Conservation (phyloP, 1,140 invertebrate genomes). For the Drosophila suzukii region DNA sequence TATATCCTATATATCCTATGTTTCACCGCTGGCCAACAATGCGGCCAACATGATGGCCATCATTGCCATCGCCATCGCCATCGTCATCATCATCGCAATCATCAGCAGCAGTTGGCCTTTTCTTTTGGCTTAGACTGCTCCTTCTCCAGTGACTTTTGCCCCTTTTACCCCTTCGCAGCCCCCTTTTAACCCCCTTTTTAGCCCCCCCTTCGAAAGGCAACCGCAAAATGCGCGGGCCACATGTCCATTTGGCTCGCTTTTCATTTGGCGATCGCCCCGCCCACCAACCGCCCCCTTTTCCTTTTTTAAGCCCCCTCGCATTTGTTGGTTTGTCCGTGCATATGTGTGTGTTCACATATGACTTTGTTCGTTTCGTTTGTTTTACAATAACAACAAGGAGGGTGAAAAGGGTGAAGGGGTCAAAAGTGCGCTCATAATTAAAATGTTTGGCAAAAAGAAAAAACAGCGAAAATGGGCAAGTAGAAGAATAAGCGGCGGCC, state of each 20-base stretch:
- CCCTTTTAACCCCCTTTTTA: constrained; percentile 2
- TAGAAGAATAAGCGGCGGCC: constrained; percentile 32
- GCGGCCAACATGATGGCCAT: constrained; percentile 27
- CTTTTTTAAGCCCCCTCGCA: neutral
- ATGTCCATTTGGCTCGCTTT: constrained; percentile 69
- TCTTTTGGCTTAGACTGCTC: constrained; percentile 44
- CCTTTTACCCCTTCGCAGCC: neutral
- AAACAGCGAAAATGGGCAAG: neutral
- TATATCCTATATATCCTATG: neutral
- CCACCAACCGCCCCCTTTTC: constrained; percentile 9
- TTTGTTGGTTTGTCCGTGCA: neutral
- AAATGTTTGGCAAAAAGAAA: constrained; percentile 54
- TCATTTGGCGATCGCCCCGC: constrained; percentile 61
- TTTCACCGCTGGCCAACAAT: constrained; percentile 32
- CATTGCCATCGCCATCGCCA: constrained; percentile 18
- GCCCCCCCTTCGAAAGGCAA: constrained; percentile 21
- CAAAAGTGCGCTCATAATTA: constrained; percentile 64
- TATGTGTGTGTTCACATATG: constrained; percentile 22
- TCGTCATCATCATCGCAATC: constrained; percentile 15
- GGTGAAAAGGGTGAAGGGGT: neutral
- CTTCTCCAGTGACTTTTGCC: constrained; percentile 21
- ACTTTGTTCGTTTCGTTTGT: constrained; percentile 77
- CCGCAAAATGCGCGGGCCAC: constrained; percentile 70
- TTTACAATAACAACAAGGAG: constrained; percentile 66
- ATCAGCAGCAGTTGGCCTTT: constrained; percentile 41